Conservation (phyloP, 1,140 invertebrate species). For the Agraylea sexmaculata region DNA sequence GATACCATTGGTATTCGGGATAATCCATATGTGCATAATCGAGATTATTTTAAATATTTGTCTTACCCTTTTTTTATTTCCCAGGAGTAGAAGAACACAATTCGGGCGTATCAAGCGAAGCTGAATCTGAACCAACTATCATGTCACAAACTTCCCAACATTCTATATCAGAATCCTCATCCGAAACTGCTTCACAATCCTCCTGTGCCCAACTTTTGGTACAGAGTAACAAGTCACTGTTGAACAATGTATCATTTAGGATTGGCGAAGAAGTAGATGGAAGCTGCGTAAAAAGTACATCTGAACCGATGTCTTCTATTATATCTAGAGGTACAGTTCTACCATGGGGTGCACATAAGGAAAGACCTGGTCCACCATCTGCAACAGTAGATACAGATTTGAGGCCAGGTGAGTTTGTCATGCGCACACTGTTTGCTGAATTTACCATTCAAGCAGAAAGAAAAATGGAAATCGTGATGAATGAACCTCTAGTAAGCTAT, state of each 20-base stretch:
- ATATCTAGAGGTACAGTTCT: slow-evolving; percentile 40
- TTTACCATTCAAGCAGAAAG: slow-evolving; percentile 87
- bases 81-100: slow-evolving; percentile 6
- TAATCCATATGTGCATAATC: too few relatives aligned
- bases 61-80: too few relatives aligned
- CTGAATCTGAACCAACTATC: slow-evolving; percentile 9
- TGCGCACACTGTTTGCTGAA: slow-evolving; percentile 87
- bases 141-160: not conserved
- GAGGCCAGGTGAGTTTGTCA: slow-evolving; percentile 86
- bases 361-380: slow-evolving; percentile 47
- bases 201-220: not conserved
- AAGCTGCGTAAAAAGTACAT: not conserved
- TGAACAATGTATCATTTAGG: not conserved
- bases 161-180: slow-evolving; percentile 1
- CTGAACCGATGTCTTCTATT: slow-evolving; percentile 1
- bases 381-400: slow-evolving; percentile 50
- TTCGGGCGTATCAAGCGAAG: slow-evolving; percentile 9
- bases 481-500: slow-evolving; percentile 70
- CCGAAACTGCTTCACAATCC: not conserved
- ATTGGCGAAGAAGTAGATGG: not conserved
- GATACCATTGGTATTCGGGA: too few relatives aligned
- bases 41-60: too few relatives aligned
- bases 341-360: slow-evolving; percentile 73
- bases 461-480: slow-evolving; percentile 91
- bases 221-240: not conserved